These are phyloP conservation scores for Andricus grossulariae DNA, from an alignment of 1,140 invertebrate genomes.

Conservation along the genomic window DNA sequence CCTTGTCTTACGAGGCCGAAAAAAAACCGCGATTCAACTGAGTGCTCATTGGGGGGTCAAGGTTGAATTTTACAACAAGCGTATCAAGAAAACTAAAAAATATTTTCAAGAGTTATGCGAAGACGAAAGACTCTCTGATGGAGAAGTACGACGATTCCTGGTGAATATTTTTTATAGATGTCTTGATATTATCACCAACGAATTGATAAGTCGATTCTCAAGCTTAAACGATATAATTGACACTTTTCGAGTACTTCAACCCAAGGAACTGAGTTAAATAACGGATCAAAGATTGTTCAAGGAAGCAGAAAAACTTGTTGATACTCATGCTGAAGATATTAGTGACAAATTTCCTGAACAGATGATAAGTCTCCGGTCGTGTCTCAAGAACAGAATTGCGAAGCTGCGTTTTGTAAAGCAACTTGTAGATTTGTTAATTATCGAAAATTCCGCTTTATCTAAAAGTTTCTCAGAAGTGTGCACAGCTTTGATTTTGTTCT, in stretches of 20 bases:
- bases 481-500: no score
- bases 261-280: constrained; percentile 27
- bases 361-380: no score
- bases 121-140: constrained; percentile 40
- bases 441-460: no score
- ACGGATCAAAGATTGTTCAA: constrained; percentile 29
- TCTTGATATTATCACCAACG: constrained; percentile 42
- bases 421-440: no score
- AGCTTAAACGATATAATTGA: constrained; percentile 41
- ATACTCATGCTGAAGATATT: background rate
- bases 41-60: constrained; percentile 32
- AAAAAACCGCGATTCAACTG: background rate
- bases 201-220: constrained; percentile 39
- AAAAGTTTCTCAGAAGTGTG: no score
- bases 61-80: constrained; percentile 40
- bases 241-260: constrained; percentile 41
- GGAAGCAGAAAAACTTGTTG: background rate
- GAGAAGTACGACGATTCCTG: constrained; percentile 33
- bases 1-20: no score
- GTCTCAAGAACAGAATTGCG: no score
- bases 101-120: constrained; percentile 47
- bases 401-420: no score
- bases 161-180: constrained; percentile 40
- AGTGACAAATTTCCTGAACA: background rate
- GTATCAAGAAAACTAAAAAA: constrained; percentile 39